Conservation (phyloP, 1,140 invertebrate genomes). For the Lerema accius region DNA sequence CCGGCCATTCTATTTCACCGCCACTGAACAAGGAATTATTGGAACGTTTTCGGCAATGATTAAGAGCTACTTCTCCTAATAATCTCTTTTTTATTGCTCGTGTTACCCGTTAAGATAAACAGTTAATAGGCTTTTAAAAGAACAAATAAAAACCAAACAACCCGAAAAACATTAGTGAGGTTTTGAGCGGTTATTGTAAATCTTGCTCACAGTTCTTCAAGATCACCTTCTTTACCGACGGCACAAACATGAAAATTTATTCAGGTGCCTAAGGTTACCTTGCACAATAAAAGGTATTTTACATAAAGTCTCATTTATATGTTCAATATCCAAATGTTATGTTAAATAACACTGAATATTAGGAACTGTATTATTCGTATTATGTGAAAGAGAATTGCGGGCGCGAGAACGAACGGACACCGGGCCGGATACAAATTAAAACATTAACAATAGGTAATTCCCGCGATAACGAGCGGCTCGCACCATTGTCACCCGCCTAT, state of each 20-base stretch:
- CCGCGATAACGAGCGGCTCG: slow-evolving; percentile 68
- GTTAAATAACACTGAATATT: slow-evolving; percentile 2
- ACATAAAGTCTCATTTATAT: slow-evolving; percentile 9
- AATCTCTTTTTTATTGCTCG: background rate
- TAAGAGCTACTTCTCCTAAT: background rate
- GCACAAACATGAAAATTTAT: background rate
- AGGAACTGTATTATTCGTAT: slow-evolving; percentile 21
- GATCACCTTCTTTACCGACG: background rate
- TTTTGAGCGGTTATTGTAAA: background rate
- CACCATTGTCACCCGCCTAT: slow-evolving; percentile 67
- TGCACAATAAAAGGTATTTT: background rate
- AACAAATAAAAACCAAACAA: background rate
- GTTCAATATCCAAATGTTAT: background rate
- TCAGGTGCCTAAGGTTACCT: background rate
- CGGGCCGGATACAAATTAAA: slow-evolving; percentile 73
- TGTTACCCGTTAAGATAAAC: background rate
- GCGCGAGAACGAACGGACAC: slow-evolving; percentile 31
- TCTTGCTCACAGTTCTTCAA: background rate
- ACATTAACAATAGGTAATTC: slow-evolving; percentile 80
- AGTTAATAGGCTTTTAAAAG: slow-evolving; percentile 2
- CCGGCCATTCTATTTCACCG: slow-evolving; percentile 55
- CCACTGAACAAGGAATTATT: slow-evolving; percentile 47
- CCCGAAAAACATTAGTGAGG: background rate
- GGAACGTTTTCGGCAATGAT: slow-evolving; percentile 25
- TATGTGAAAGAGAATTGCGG: slow-evolving; percentile 34